phyloP scores from a whole-genome alignment of 2,888 invertebrate genomes.

The Tenthredo amoena region DNA sequence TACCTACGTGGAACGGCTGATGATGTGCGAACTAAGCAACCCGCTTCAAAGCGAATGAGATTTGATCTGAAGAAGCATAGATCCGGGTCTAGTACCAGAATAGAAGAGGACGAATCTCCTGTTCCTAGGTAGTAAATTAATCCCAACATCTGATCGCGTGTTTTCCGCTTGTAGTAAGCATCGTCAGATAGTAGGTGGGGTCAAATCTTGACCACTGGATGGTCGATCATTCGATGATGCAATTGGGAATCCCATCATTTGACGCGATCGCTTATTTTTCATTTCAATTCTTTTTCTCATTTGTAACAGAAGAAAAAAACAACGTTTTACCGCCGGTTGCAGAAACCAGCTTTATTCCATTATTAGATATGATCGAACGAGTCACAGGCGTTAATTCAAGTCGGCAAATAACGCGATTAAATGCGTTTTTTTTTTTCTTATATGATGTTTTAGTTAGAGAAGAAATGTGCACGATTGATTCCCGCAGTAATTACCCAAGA shows the following conservation, averaged over 20 bases:
- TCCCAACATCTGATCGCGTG: neutral
- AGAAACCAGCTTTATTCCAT: neutral
- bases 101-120: neutral
- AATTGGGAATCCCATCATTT: neutral
- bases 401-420: neutral
- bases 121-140: neutral
- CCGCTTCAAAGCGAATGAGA: neutral
- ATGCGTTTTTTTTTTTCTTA: neutral
- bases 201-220: neutral
- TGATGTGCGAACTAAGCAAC: too few species aligned
- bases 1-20: neutral
- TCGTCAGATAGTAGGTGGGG: neutral
- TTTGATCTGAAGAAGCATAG: neutral
- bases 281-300: neutral
- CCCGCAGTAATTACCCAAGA: too few species aligned
- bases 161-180: neutral
- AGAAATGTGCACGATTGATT: too few species aligned
- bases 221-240: neutral
- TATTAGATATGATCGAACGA: neutral
- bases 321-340: neutral
- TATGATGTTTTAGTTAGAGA: too few species aligned
- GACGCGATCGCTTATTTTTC: neutral
- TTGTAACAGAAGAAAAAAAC: neutral
- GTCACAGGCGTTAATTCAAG: neutral
- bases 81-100: neutral